Base-by-base conservation (phyloP, 2,113 vertebrate genomes). In the Hiodon tergisus region DNA sequence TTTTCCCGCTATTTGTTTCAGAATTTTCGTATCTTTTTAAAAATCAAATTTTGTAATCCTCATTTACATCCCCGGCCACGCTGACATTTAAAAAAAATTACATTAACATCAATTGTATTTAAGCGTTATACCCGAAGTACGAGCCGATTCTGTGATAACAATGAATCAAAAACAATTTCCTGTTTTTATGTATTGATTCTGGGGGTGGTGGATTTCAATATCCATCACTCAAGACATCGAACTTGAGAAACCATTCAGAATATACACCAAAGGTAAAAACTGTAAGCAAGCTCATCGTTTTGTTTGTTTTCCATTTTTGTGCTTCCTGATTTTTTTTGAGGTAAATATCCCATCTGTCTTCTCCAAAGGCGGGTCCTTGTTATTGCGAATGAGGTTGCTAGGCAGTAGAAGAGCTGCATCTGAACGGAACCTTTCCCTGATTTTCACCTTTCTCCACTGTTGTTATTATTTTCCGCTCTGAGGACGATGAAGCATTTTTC, bases 1-100 rank as follows among this genome's bases (percentile, higher is more conserved):
- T 89, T 89, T 78, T 84, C 83, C 53, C 82, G 80, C 66, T 69
- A 85, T 82, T 86, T 87, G 77, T 86, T 89, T 85, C 84, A 83
- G 76, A 68, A 63, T 53, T 59, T 72, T 72, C 17, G 51, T 13
- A 13, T 14, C 73, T 80, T 72, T 58, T 31, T 77, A 31, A 50
- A 46, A 6, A 53, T 52, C 9, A 11, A 59, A 59, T 9, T 11
- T 3, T 3, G 3, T 3, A 14, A 58, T 71, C 60, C 47, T 14
- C 53, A 72, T 14, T 59, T 4, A 59, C 58, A 59, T 14, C 14
- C 9, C 7, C 3, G 9, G 9, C 7, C 58, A 3, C 31, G 31
- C 31, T 31, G 31, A 31, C 31, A 31, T 31, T 31, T 31, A 31
- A 31, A 31, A 31, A 31, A 31, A 31, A 31, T 31, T 31, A 31